phyloP scores from a whole-genome alignment of 2,113 vertebrate genomes.

The Chascanopsetta lugubris region DNA sequence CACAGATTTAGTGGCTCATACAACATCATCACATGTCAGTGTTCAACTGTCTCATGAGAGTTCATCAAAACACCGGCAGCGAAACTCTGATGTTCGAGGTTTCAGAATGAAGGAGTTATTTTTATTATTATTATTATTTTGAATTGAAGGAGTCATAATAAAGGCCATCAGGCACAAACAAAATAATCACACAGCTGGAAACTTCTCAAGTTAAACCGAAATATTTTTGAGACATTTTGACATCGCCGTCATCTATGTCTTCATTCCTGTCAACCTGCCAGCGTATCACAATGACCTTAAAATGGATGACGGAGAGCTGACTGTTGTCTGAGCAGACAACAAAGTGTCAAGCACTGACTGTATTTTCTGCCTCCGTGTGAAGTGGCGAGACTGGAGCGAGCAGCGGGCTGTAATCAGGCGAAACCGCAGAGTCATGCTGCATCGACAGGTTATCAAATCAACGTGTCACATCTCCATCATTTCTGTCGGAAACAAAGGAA shows the following conservation, averaged over 20 bases:
- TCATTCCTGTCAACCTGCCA: background rate
- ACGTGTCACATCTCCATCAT: background rate
- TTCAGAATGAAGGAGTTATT: background rate
- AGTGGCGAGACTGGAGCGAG: slow-evolving; percentile 1
- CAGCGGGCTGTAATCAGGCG: slow-evolving; percentile 9
- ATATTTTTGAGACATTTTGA: background rate
- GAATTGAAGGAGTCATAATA: background rate
- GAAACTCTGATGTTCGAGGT: background rate
- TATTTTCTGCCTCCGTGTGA: background rate
- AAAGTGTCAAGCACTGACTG: background rate
- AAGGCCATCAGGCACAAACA: background rate
- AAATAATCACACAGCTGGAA: background rate
- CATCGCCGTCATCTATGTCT: background rate
- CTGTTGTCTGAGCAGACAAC: background rate
- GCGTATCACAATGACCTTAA: background rate
- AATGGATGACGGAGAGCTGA: background rate
- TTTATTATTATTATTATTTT: background rate
- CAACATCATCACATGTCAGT: background rate
- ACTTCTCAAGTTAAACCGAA: background rate
- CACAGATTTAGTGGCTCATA: background rate
- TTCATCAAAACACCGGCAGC: background rate
- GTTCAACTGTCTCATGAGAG: background rate
- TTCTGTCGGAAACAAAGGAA: background rate
- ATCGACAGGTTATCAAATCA: slow-evolving; percentile 31
- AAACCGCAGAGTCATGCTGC: background rate